These are phyloP conservation scores for Geococcyx californianus DNA, from an alignment of 2,113 vertebrate species.

Conservation along the genomic window DNA sequence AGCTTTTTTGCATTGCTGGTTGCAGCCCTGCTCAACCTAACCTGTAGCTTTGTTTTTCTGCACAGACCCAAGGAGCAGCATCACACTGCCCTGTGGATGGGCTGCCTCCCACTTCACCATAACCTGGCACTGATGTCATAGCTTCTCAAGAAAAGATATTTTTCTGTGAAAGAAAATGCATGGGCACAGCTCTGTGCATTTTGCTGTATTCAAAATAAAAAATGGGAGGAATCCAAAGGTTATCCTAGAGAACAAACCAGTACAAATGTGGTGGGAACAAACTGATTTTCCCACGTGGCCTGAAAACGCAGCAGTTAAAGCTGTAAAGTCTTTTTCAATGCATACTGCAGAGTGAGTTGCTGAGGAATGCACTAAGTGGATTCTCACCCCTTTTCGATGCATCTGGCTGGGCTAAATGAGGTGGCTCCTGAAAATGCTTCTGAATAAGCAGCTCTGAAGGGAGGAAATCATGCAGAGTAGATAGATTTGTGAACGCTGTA, in stretches of 20 bases:
- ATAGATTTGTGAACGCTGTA: background rate
- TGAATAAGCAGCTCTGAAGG: constrained; percentile 2
- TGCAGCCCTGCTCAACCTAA: background rate
- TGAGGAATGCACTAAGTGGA: background rate
- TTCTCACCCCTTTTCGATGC: background rate
- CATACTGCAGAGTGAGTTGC: background rate
- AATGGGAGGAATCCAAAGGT: background rate
- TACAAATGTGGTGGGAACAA: background rate
- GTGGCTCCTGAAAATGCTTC: background rate
- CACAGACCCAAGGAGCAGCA: background rate
- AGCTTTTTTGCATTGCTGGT: background rate
- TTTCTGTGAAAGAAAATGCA: background rate
- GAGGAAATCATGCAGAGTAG: background rate
- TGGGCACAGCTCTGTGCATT: background rate
- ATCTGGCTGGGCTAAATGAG: background rate
- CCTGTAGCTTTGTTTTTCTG: background rate
- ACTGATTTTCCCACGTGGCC: background rate
- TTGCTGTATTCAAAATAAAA: background rate
- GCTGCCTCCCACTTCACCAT: background rate
- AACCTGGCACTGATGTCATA: background rate
- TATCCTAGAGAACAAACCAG: background rate
- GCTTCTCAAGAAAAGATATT: background rate
- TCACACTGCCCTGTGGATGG: accelerated
- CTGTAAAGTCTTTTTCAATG: background rate
- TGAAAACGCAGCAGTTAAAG: background rate